Percentiles rank a stretch among this genome's conserved stretches.
These are phyloP conservation scores for Talpa occidentalis DNA, from an alignment of 2,113 vertebrate species.

Conservation along the genomic window DNA sequence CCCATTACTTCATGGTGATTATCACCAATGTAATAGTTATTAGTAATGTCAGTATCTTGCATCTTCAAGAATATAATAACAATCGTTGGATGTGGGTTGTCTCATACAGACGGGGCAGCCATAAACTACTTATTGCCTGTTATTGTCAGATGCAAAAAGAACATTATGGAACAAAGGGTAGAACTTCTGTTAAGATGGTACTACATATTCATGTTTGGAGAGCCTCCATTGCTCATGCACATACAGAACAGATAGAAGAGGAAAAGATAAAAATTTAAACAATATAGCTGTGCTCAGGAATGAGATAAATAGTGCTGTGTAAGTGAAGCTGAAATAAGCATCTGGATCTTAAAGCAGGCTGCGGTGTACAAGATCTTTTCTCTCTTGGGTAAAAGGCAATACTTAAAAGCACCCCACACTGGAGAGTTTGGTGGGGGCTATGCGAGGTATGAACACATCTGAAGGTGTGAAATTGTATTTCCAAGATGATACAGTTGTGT, in stretches of 20 bases:
- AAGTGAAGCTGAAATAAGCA: not conserved
- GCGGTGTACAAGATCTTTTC: not conserved
- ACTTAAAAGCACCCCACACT: no score
- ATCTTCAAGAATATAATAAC: not conserved
- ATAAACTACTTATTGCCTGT: not conserved
- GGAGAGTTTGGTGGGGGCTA: not conserved
- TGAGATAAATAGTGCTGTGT: not conserved
- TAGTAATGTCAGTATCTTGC: not conserved
- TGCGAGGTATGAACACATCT: no score
- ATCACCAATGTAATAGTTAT: not conserved
- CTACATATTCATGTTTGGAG: not conserved
- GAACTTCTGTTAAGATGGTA: not conserved
- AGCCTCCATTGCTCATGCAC: not conserved
- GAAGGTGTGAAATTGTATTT: no score
- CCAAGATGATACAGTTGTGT: no score
- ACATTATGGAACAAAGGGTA: no score
- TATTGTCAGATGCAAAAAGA: not conserved
- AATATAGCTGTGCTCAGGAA: not conserved
- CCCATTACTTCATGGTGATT: not conserved
- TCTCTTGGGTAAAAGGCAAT: no score
- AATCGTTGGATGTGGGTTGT: not conserved
- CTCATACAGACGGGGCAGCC: not conserved
- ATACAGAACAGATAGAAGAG: not conserved
- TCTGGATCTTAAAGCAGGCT: not conserved
- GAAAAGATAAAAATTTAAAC: not conserved